Percentiles rank a stretch among this genome's conserved stretches.
Conservation (phyloP, 2,113 vertebrate species). For the Gasterosteus aculeatus region DNA sequence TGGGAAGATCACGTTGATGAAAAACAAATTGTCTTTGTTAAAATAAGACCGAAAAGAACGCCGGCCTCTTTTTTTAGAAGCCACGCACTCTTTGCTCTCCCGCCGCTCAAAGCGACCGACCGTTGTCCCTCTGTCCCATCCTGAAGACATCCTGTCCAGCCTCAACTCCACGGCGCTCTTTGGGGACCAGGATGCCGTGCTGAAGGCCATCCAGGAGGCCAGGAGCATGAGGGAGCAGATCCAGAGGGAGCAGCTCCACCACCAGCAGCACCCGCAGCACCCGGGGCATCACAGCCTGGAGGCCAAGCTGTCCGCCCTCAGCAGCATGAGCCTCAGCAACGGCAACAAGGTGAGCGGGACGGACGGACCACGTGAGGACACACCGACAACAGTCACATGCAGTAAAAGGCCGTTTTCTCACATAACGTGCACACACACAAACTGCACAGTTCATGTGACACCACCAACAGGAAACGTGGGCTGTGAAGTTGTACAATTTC, state of each 20-base stretch:
- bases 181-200: slow-evolving; percentile 98
- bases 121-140: background rate
- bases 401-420: slow-evolving; percentile 16
- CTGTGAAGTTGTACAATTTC: no score
- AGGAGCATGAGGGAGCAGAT: slow-evolving; percentile 98
- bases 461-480: background rate
- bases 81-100: background rate
- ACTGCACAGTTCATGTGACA: slow-evolving; percentile 11
- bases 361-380: slow-evolving; percentile 14
- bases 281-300: slow-evolving; percentile 82
- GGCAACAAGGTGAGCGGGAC: slow-evolving; percentile 91
- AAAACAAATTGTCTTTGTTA: background rate
- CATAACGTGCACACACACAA: background rate
- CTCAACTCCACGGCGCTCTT: slow-evolving; percentile 97
- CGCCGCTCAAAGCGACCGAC: background rate
- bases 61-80: background rate
- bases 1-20: background rate
- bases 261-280: slow-evolving; percentile 77
- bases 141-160: slow-evolving; percentile 95
- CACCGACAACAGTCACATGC: slow-evolving; percentile 10
- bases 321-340: slow-evolving; percentile 91
- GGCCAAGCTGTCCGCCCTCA: slow-evolving; percentile 90
- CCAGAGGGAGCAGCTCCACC: slow-evolving; percentile 90
- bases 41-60: background rate
- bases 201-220: slow-evolving; percentile 99